These are phyloP conservation scores for Neoarius graeffei DNA, from an alignment of 2,113 vertebrate genomes.

Conservation along the genomic window DNA sequence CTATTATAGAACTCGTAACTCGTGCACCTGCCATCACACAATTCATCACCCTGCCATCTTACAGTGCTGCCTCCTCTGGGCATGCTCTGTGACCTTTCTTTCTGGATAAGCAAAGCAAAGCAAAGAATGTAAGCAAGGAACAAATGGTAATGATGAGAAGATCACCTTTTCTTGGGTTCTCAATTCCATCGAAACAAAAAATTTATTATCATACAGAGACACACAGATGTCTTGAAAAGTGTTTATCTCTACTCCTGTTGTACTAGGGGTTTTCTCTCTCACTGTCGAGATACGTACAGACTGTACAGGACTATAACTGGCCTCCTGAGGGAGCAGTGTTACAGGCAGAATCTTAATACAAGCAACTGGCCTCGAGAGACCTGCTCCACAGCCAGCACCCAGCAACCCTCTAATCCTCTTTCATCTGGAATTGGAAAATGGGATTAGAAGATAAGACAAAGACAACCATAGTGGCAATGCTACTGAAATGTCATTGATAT, in stretches of 20 bases:
- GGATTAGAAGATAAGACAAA: background rate
- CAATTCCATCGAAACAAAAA: background rate
- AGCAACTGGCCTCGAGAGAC: background rate
- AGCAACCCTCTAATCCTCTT: background rate
- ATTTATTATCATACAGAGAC: background rate
- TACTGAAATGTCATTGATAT: background rate
- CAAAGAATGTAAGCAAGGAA: background rate
- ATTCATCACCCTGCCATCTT: slow-evolving; percentile 31
- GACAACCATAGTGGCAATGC: background rate
- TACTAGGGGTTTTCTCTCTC: background rate
- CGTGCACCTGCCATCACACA: slow-evolving; percentile 20
- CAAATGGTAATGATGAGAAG: background rate
- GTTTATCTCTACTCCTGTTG: background rate
- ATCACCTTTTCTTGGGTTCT: background rate
- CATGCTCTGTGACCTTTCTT: slow-evolving; percentile 17
- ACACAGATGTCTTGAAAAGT: background rate
- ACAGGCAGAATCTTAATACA: slow-evolving; percentile 10
- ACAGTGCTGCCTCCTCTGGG: background rate
- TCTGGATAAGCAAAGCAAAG: background rate
- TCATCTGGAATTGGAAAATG: background rate
- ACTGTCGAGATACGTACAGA: slow-evolving; percentile 34
- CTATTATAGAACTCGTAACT: slow-evolving; percentile 28
- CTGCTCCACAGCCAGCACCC: background rate
- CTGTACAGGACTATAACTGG: slow-evolving; percentile 18
- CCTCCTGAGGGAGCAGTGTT: slow-evolving; percentile 24